Conservation (phyloP, 1,140 invertebrate species). For the Lucilia cuprina region DNA sequence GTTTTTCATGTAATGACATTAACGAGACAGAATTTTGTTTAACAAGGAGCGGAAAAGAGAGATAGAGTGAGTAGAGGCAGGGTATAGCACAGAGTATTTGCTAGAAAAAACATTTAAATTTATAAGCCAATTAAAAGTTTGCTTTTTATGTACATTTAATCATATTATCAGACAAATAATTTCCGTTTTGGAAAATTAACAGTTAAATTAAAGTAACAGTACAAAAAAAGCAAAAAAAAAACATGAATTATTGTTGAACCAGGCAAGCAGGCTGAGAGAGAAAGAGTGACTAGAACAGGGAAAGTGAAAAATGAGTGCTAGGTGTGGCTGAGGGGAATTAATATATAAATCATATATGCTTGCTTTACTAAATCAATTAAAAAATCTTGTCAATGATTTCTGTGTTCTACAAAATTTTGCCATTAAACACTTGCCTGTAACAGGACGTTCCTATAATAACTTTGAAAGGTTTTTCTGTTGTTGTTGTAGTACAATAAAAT, state of each 20-base stretch:
- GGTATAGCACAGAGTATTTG: not conserved
- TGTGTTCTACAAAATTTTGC: too few relatives aligned
- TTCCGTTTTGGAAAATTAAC: slow-evolving; percentile 17
- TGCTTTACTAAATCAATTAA: not conserved
- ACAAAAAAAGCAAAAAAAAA: not conserved
- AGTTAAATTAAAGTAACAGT: slow-evolving; percentile 7
- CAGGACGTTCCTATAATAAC: too few relatives aligned
- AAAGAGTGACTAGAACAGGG: not conserved
- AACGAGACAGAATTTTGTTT: too few relatives aligned
- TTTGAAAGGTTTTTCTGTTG: not conserved
- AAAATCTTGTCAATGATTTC: not conserved
- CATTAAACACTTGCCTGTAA: too few relatives aligned
- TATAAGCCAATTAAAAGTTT: too few relatives aligned
- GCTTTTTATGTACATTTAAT: not conserved
- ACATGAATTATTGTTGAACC: not conserved
- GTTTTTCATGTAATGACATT: too few relatives aligned
- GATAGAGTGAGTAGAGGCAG: too few relatives aligned
- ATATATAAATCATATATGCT: too few relatives aligned
- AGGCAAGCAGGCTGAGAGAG: not conserved
- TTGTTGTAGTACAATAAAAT: not conserved
- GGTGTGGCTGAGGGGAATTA: too few relatives aligned
- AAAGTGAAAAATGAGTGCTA: too few relatives aligned
- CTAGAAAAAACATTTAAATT: too few relatives aligned
- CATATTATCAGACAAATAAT: slow-evolving; percentile 15
- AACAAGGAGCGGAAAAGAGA: too few relatives aligned